These are phyloP conservation scores for Isotomurus palustris DNA, from an alignment of 2,888 invertebrate species.

Conservation along the genomic window DNA sequence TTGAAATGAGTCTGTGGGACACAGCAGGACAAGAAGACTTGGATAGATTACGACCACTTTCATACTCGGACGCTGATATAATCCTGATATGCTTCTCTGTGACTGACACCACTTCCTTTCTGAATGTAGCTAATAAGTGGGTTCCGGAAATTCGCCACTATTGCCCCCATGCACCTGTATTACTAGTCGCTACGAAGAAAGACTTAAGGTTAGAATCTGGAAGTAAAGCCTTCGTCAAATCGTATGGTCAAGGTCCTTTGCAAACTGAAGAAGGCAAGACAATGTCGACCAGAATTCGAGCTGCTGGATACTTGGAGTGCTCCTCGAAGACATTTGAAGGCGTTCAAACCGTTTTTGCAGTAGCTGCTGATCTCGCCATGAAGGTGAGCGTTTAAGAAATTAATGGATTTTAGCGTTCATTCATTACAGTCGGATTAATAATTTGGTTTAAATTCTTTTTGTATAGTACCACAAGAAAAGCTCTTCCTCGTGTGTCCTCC, in stretches of 20 bases:
- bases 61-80: constrained; percentile 36
- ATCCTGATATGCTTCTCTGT: constrained; percentile 39
- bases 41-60: constrained; percentile 37
- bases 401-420: neutral
- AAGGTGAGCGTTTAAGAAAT: constrained; percentile 12
- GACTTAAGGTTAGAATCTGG: constrained; percentile 30
- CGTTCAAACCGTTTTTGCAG: constrained; percentile 59
- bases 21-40: constrained; percentile 53
- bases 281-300: constrained; percentile 56
- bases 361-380: constrained; percentile 56
- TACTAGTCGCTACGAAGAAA: constrained; percentile 36
- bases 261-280: constrained; percentile 35
- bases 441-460: neutral
- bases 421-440: neutral
- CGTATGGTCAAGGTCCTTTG: constrained; percentile 29
- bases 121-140: constrained; percentile 42
- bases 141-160: constrained; percentile 38
- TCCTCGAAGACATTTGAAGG: constrained; percentile 62
- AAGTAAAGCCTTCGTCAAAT: constrained; percentile 20
- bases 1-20: constrained; percentile 51
- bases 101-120: constrained; percentile 30
- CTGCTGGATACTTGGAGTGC: constrained; percentile 59
- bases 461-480: constrained; percentile 12
- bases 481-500: constrained; percentile 6
- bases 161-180: constrained; percentile 31